phyloP scores from a whole-genome alignment of 2,888 invertebrate genomes.

The Harpagoxenus sublaevis region DNA sequence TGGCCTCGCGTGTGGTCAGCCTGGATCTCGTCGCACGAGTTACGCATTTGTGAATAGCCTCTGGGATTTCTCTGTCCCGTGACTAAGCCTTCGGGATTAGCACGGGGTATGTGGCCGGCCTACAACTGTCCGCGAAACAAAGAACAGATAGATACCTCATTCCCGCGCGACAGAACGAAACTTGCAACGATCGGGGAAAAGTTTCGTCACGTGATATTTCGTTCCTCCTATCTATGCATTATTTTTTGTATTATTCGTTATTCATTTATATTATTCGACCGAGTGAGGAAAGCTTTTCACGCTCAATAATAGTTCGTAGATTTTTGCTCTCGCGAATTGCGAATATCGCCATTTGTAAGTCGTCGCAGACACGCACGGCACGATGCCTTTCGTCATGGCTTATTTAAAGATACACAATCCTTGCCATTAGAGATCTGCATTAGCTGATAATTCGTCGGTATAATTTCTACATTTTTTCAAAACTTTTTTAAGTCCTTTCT shows the following conservation, averaged over 20 bases:
- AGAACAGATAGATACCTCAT: slow-evolving; percentile 58
- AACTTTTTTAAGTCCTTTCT: slow-evolving; percentile 25
- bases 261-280: not conserved
- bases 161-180: slow-evolving; percentile 31
- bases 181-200: slow-evolving; percentile 39
- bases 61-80: slow-evolving; percentile 79
- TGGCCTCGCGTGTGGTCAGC: slow-evolving; percentile 71
- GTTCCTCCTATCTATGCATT: slow-evolving; percentile 34
- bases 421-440: slow-evolving; percentile 2
- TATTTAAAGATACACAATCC: not conserved
- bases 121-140: slow-evolving; percentile 73
- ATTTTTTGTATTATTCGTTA: slow-evolving; percentile 5
- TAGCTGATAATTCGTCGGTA: not conserved
- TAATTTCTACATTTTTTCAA: slow-evolving; percentile 43
- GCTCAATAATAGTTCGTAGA: not conserved
- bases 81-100: slow-evolving; percentile 79
- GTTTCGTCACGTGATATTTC: slow-evolving; percentile 41
- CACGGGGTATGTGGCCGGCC: slow-evolving; percentile 71
- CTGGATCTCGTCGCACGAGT: slow-evolving; percentile 70
- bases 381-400: not conserved
- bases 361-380: not conserved
- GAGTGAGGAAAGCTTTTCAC: not conserved
- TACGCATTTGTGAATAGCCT: slow-evolving; percentile 78
- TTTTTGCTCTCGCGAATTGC: slow-evolving; percentile 15
- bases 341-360: slow-evolving; percentile 9